Evolutionary conservation across 1,140 invertebrate species (phyloP), one percentile per base, ranked within the genome.

Genomic region (Drosophila murphyi): DNA sequence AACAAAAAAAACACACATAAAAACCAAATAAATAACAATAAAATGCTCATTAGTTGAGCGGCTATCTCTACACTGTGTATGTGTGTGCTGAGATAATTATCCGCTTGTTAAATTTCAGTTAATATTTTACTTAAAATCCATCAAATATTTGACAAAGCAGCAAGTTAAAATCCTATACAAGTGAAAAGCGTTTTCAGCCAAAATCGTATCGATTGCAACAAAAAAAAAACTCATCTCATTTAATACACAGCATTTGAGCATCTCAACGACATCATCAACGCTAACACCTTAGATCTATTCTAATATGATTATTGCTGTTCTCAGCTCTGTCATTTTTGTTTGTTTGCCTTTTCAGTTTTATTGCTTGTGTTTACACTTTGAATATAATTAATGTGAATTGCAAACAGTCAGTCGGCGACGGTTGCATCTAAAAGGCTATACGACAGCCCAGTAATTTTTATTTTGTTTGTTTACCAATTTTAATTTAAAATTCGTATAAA

Each of bases 311-410:
- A 37, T 43, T 59, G 47, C 45, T 51, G 54, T 4, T 60, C 43
- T 67, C n/a, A 39, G 35, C 50, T 8, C n/a, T 48, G n/a, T 28
- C 64, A 57, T 41, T n/a, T n/a, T 41, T 41, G 8, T 52, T 6
- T 35, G 43, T 64, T 65, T 47, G 10, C 29, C 37, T 20, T 50
- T 50, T 8, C 20, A 52, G 47, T 60, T 60, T 48, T 10, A 48
- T 48, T 60, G 35, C 39, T 39, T 51, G 48, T 72, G 48, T 68
- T 72, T 60, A 60, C 70, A 60, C 70, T 68, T 68, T 6, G 12
- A 59, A 12, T 51, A 39, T 72, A 72, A 72, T 72, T 72, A 72
- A 72, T 72, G 48, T 45, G 63, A 67, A 72, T n/a, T 54, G 63
- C 55, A 60, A 72, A 72, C 45, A 72, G 39, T 60, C 55, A 8